These are phyloP conservation scores for Adelosebastes latens DNA, from an alignment of 2,797 vertebrate species.

Conservation along the genomic window DNA sequence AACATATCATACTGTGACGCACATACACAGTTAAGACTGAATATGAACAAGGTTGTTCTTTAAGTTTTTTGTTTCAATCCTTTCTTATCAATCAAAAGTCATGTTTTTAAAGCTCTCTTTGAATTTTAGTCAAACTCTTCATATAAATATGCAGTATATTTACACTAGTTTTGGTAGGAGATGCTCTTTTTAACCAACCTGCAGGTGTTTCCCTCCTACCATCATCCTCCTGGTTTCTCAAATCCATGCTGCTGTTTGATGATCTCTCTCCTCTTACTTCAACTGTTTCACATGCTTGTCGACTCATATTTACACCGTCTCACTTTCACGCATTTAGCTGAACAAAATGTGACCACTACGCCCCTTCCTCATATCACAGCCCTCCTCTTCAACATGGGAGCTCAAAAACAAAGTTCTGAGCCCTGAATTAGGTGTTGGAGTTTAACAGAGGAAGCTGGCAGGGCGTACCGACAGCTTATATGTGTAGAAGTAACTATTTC, in stretches of 20 bases:
- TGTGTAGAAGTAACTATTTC: neutral
- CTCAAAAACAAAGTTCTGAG: neutral
- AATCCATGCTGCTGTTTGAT: neutral
- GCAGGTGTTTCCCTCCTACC: neutral
- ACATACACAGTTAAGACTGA: neutral
- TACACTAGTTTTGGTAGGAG: too few species aligned
- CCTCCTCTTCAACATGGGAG: too few species aligned
- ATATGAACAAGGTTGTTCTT: neutral
- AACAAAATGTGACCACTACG: neutral
- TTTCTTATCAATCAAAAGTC: neutral
- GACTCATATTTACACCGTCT: neutral
- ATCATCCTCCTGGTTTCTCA: neutral
- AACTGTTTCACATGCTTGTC: neutral
- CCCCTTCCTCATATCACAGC: slow-evolving; percentile 13
- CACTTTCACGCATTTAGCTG: neutral
- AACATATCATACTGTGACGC: neutral
- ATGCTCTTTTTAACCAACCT: slow-evolving; percentile 4
- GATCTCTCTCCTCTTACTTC: neutral
- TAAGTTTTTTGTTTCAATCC: neutral
- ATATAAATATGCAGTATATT: neutral
- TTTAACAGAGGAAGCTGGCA: slow-evolving; percentile 32
- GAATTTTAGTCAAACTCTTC: neutral
- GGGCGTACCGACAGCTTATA: neutral
- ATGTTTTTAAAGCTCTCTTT: neutral
- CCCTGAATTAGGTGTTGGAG: neutral